Evolutionary conservation across 2,888 invertebrate genomes (phyloP).

Genomic region (Magallana nippona): DNA sequence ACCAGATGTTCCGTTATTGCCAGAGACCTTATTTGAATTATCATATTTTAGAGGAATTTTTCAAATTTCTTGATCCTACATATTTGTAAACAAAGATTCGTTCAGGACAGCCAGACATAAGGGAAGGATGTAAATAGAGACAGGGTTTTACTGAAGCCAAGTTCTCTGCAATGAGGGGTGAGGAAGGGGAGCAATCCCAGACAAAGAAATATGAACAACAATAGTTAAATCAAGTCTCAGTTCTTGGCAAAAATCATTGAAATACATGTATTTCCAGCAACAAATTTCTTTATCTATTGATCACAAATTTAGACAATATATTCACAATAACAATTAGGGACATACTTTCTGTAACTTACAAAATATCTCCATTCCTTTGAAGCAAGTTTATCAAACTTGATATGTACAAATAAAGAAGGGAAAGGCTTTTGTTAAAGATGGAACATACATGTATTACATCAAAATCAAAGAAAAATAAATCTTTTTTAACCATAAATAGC

Average conservation of each 20-base stretch:
- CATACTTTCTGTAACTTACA: constrained; percentile 23
- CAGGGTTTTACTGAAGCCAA: not conserved
- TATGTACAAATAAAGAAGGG: constrained; percentile 1
- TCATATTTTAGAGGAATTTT: too few species aligned
- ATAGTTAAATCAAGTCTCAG: not conserved
- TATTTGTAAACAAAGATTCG: too few species aligned
- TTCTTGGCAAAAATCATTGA: not conserved
- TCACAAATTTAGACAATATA: not conserved
- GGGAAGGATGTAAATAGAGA: not conserved
- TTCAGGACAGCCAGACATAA: not conserved
- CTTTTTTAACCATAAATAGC: too few species aligned
- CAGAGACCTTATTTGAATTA: too few species aligned
- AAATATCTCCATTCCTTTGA: constrained; percentile 39
- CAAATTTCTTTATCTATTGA: not conserved
- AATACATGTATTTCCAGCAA: not conserved
- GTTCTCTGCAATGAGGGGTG: not conserved
- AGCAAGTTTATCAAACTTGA: constrained; percentile 42
- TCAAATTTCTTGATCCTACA: too few species aligned
- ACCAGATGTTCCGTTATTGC: too few species aligned
- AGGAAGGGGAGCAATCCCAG: not conserved
- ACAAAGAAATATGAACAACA: not conserved
- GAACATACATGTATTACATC: not conserved
- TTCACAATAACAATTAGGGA: constrained; percentile 8
- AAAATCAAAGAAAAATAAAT: not conserved
- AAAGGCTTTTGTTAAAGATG: constrained; percentile 1